Evolutionary conservation across 2,797 vertebrate species (phyloP).

Genomic region (Triplophysa bombifrons): DNA sequence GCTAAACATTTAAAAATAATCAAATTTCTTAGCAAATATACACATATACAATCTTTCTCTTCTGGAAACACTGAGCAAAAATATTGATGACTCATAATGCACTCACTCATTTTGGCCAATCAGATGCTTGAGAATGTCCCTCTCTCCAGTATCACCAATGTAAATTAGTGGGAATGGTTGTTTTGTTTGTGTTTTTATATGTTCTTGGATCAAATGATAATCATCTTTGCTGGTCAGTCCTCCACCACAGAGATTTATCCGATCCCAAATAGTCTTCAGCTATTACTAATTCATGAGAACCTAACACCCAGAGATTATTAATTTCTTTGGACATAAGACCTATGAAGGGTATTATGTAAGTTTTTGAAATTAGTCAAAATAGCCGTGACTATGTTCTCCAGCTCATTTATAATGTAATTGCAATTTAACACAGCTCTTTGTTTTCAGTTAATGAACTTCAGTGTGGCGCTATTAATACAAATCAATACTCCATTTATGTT

Average conservation of each 20-base stretch:
- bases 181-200: not conserved
- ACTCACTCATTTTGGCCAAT: not conserved
- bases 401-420: slow-evolving; percentile 43
- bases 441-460: slow-evolving; percentile 38
- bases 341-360: slow-evolving; percentile 4
- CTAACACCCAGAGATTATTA: not conserved
- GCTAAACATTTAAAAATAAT: too few species aligned
- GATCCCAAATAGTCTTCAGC: not conserved
- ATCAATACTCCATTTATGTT: slow-evolving; percentile 51
- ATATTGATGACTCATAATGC: not conserved
- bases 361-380: slow-evolving; percentile 16
- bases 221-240: not conserved
- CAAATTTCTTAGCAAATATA: not conserved
- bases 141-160: not conserved
- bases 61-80: not conserved
- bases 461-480: slow-evolving; percentile 46
- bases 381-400: not conserved
- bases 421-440: slow-evolving; percentile 30
- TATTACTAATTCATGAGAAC: slow-evolving; percentile 29
- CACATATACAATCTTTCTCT: not conserved
- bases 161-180: too few species aligned
- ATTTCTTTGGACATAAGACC: not conserved
- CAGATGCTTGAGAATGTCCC: not conserved
- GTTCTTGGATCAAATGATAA: not conserved
- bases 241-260: not conserved